Percentiles rank a stretch among this genome's conserved stretches.
Conservation (phyloP, 2,888 invertebrate genomes). For the Phaonia tiefii region DNA sequence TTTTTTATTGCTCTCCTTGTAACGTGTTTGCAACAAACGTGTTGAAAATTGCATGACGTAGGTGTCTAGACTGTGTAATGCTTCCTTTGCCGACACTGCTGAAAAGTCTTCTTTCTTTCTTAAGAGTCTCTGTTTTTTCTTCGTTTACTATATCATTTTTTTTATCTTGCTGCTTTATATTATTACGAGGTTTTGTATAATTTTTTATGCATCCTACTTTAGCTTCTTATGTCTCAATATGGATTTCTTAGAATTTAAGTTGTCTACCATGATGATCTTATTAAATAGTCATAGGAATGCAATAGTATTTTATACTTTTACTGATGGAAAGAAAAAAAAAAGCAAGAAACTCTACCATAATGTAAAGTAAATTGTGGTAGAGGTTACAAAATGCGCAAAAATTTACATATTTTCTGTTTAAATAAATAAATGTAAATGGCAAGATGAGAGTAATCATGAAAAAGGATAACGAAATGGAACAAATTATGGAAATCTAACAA, state of each 20-base stretch:
- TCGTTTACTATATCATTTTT: background rate
- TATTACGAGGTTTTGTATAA: background rate
- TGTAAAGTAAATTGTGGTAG: background rate
- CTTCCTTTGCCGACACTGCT: constrained; percentile 72
- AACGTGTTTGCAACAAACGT: constrained; percentile 44
- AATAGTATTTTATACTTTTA: constrained; percentile 39
- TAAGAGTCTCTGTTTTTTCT: constrained; percentile 23
- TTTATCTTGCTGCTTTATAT: constrained; percentile 17
- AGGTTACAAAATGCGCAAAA: constrained; percentile 1
- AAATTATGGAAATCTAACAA: too few relatives aligned
- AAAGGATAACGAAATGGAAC: too few relatives aligned
- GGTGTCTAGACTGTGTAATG: constrained; percentile 78
- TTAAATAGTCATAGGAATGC: constrained; percentile 64
- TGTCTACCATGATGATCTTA: constrained; percentile 50
- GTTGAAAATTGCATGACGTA: constrained; percentile 73
- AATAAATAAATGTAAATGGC: too few relatives aligned
- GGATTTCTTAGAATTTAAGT: background rate
- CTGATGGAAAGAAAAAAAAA: too few relatives aligned
- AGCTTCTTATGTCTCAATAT: background rate
- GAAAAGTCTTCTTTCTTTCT: constrained; percentile 37
- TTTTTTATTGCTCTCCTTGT: background rate
- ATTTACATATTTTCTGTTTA: background rate
- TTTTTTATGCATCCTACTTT: constrained; percentile 31
- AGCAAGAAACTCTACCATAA: background rate
- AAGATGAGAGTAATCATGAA: too few relatives aligned